Conservation (phyloP, 2,888 invertebrate species). For the Volucella inanis region DNA sequence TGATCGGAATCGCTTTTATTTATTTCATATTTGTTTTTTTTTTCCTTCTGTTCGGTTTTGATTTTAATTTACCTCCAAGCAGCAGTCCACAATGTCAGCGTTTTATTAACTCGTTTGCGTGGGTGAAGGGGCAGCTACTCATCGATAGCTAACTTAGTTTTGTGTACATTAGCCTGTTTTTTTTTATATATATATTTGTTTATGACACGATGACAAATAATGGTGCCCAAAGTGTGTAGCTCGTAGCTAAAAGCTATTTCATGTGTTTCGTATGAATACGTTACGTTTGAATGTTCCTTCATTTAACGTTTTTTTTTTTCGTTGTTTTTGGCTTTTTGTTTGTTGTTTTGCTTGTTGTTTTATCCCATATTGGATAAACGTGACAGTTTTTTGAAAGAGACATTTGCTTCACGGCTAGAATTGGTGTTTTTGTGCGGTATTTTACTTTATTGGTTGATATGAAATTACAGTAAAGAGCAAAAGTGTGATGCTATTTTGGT, state of each 20-base stretch:
- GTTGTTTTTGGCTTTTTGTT: not conserved
- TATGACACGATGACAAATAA: constrained; percentile 44
- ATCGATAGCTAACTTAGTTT: constrained; percentile 23
- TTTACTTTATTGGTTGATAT: constrained; percentile 12
- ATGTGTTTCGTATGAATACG: constrained; percentile 24
- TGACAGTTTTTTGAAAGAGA: constrained; percentile 45
- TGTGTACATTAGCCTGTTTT: not conserved
- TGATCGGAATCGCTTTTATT: constrained; percentile 20
- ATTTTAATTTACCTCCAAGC: constrained; percentile 39
- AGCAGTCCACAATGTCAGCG: constrained; percentile 24
- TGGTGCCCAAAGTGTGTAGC: constrained; percentile 33
- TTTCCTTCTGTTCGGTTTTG: constrained; percentile 1
- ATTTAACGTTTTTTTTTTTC: too few relatives aligned
- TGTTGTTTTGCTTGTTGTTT: constrained; percentile 27
- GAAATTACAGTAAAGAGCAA: not conserved
- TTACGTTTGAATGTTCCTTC: too few relatives aligned
- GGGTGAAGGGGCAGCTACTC: constrained; percentile 24
- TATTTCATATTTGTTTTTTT: constrained; percentile 3
- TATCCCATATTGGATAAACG: constrained; percentile 51
- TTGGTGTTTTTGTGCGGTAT: not conserved
- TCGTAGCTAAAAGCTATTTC: constrained; percentile 14
- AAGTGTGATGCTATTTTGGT: not conserved
- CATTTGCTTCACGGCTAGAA: constrained; percentile 8
- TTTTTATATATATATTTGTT: constrained; percentile 5
- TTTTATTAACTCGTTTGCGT: constrained; percentile 37